A percentile compares a stretch with the other conserved stretches of the same genome.
These are phyloP conservation scores for Erethizon dorsatum DNA, from an alignment of 2,797 vertebrate genomes.

Conservation along the genomic window DNA sequence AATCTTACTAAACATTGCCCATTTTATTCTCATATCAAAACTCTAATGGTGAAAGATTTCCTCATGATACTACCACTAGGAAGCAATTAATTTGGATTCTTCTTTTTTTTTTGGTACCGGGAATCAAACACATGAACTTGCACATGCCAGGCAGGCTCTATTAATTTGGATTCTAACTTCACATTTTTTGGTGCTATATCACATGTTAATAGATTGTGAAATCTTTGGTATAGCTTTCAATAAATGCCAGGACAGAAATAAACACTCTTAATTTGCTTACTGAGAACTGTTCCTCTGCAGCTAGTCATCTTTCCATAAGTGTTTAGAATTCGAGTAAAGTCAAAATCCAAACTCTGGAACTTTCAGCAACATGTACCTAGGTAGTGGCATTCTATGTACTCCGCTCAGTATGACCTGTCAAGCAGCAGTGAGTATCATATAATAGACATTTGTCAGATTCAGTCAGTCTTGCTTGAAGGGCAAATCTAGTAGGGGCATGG, in stretches of 20 bases:
- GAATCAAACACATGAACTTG: too few relatives aligned
- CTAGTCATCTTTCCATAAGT: background rate
- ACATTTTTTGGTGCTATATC: background rate
- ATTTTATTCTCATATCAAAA: background rate
- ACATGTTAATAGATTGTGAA: background rate
- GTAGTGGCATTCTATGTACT: background rate
- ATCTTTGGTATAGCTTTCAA: background rate
- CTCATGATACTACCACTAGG: too few relatives aligned
- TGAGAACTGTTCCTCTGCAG: accelerated
- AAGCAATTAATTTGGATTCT: background rate
- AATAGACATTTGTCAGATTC: background rate
- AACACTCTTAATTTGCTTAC: background rate
- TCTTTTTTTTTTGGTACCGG: too few relatives aligned
- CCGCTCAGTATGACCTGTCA: background rate
- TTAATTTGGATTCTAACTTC: background rate
- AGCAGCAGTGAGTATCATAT: accelerated
- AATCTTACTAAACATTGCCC: background rate
- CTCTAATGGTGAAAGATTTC: background rate
- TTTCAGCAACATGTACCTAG: background rate
- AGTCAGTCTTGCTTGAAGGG: background rate
- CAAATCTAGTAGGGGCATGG: too few relatives aligned
- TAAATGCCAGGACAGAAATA: background rate
- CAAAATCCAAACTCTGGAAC: background rate
- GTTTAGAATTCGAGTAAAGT: background rate
- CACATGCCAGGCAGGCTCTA: too few relatives aligned